phyloP scores from a whole-genome alignment of 2,888 invertebrate genomes.

The Spodoptera exigua region DNA sequence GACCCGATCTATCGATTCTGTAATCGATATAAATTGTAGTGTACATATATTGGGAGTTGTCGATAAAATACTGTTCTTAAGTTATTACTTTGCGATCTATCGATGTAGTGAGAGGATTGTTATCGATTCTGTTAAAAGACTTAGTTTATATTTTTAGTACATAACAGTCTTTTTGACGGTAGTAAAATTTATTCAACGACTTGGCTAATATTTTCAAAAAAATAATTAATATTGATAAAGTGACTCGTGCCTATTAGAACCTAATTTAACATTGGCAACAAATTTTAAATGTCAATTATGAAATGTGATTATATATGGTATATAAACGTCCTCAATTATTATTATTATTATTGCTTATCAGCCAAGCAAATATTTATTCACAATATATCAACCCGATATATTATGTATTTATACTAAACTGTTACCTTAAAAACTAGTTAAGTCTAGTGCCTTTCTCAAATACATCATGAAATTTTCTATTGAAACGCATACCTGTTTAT shows the following conservation, averaged over 20 bases:
- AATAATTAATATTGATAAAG: conserved; percentile 7
- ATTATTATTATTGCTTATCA: conserved; percentile 4
- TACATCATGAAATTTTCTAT: too few species aligned
- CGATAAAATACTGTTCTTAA: conserved; percentile 21
- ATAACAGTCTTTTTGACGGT: conserved; percentile 12
- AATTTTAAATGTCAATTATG: conserved; percentile 23
- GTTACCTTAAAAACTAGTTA: too few species aligned
- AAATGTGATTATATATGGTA: not conserved
- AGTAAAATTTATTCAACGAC: conserved; percentile 10
- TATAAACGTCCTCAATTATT: not conserved
- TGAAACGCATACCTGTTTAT: too few species aligned
- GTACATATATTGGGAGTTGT: conserved; percentile 23
- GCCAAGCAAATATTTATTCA: not conserved
- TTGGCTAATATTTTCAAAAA: conserved; percentile 23
- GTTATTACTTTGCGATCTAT: conserved; percentile 28
- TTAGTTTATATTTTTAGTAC: conserved; percentile 23
- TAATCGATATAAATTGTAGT: conserved; percentile 34
- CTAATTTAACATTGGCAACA: too few species aligned
- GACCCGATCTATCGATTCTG: conserved; percentile 14
- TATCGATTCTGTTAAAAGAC: conserved; percentile 36
- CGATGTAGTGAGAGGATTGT: conserved; percentile 17
- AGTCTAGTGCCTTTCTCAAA: too few species aligned
- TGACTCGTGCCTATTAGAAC: conserved; percentile 3
- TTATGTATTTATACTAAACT: not conserved
- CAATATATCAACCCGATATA: too few species aligned